Percentiles rank a stretch among this genome's conserved stretches.
These are phyloP conservation scores for Talpa occidentalis DNA, from an alignment of 2,113 vertebrate species.

Conservation along the genomic window DNA sequence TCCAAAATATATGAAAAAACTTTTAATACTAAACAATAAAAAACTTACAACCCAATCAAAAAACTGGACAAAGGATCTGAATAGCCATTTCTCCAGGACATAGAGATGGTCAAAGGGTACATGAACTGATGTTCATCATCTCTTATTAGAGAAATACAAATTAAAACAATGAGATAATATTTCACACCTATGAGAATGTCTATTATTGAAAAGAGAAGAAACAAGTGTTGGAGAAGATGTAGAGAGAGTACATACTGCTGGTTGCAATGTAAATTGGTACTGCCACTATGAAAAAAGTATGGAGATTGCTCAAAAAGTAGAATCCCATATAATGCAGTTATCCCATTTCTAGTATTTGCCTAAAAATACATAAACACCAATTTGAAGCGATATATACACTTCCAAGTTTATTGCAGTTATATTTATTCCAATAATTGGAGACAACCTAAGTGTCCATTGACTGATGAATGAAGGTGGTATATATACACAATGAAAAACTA, in stretches of 20 bases:
- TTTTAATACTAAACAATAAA: too few species aligned
- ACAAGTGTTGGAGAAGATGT: neutral
- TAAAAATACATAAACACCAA: too few species aligned
- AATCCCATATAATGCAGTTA: neutral
- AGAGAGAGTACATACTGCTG: neutral
- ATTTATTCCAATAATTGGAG: neutral
- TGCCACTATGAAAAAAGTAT: neutral
- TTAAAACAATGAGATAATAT: neutral
- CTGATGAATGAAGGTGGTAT: neutral
- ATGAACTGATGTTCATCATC: too few species aligned
- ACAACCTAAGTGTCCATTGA: neutral
- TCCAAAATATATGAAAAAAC: too few species aligned
- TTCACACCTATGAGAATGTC: neutral
- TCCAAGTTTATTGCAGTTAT: too few species aligned
- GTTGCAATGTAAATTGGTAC: neutral
- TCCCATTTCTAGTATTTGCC: too few species aligned
- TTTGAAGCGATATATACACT: too few species aligned
- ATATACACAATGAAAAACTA: neutral
- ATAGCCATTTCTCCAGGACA: too few species aligned
- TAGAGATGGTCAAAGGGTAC: too few species aligned
- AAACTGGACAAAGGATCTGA: too few species aligned
- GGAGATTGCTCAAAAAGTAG: neutral
- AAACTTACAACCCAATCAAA: too few species aligned
- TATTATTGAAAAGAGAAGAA: neutral
- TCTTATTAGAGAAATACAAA: too few species aligned